Conservation (phyloP, 2,113 vertebrate species). For the Colaptes auratus region DNA sequence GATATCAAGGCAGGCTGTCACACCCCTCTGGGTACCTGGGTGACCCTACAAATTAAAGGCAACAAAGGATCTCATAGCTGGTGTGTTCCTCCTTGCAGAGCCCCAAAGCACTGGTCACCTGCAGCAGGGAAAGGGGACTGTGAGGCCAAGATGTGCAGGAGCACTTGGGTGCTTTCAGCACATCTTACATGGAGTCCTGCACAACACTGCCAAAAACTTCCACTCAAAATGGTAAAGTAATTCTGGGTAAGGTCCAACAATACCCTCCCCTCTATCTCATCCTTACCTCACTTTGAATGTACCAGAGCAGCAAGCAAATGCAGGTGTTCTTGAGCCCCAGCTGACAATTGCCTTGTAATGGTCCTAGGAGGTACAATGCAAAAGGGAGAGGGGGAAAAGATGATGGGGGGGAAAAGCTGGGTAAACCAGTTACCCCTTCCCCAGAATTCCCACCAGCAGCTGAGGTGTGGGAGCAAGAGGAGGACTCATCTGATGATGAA, state of each 20-base stretch:
- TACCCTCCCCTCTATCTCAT: neutral
- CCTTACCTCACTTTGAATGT: neutral
- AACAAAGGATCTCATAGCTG: neutral
- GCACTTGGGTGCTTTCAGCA: neutral
- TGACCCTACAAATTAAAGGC: neutral
- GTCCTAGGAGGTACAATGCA: neutral
- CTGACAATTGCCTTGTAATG: neutral
- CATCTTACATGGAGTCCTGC: fast-evolving
- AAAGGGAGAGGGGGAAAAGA: neutral
- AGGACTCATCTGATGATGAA: slow-evolving; percentile 18
- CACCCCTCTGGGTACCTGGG: neutral
- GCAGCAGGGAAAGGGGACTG: neutral
- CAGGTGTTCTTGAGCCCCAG: neutral
- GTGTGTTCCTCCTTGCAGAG: neutral
- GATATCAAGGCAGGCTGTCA: neutral
- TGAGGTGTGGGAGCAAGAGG: neutral
- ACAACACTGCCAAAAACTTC: neutral
- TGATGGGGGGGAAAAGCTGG: neutral
- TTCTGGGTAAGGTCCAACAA: neutral
- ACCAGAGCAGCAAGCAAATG: neutral
- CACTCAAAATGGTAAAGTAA: neutral
- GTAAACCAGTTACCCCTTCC: neutral
- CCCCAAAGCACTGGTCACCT: fast-evolving
- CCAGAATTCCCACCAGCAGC: neutral
- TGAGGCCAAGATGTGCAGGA: fast-evolving